Evolutionary conservation across 1,140 invertebrate genomes (phyloP), one percentile per base, ranked within the genome.

Genomic region (Melitaea cinxia): DNA sequence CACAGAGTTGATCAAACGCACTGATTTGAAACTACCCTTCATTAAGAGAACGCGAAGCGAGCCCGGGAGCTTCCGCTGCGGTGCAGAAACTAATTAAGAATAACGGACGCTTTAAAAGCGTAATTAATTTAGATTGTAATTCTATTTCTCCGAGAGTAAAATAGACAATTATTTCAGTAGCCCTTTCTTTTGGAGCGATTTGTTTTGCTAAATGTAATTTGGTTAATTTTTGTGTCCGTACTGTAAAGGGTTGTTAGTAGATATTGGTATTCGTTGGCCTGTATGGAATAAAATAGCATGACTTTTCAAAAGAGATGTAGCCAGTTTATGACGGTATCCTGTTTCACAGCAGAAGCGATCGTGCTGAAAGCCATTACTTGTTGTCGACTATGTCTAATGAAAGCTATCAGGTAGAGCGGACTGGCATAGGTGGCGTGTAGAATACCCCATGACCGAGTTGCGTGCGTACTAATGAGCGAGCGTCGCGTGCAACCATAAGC

Each of bases 111-210:
- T 91, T 91, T 91, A 89, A 89, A 91, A 87, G 88, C 88, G 88
- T 91, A 91, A 91, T 91, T 91, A 91, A 91, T 91, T 91, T 91
- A 91, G 86, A 91, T 91, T 91, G 88, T 91, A 91, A 91, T 91
- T 91, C 88, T 91, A 91, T 91, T 91, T 91, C 88, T 85, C 84
- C 73, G 74, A 75, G 86, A 89, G 83, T 87, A 89, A 91, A 87
- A 85, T 85, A 88, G 85, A 91, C 88, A 88, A 89, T 91, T 91
- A 91, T 91, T 91, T 89, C 77, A 83, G 86, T 88, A 88, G 84
- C 86, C 86, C 85, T 88, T 89, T 89, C 85, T 89, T 89, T 88
- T 81, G 83, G 75, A 85, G 76, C 80, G 83, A 89, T 89, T 87
- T 88, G 82, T 79, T 87, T 82, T 82, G 83, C 77, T 82, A 76